These are phyloP conservation scores for Istiophorus platypterus DNA, from an alignment of 2,113 vertebrate species.

Conservation along the genomic window DNA sequence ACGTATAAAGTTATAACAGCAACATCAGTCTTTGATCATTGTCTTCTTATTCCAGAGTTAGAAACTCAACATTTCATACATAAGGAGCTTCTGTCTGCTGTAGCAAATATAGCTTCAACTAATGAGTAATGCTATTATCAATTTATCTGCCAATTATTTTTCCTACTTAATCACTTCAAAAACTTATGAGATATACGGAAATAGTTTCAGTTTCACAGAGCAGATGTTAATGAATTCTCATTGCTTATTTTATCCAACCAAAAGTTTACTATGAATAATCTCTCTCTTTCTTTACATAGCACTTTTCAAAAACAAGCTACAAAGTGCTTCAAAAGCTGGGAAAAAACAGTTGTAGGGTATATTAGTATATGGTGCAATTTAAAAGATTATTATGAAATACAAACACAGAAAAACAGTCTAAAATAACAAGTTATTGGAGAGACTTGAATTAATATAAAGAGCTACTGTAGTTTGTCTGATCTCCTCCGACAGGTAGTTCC, in stretches of 20 bases:
- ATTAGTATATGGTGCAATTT: neutral
- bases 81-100: neutral
- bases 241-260: neutral
- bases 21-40: neutral
- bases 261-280: neutral
- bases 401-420: no score
- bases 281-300: neutral
- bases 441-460: neutral
- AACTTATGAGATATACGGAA: no score
- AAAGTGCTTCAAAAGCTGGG: neutral
- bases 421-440: neutral
- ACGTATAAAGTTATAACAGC: neutral
- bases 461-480: neutral
- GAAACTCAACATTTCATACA: neutral
- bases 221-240: neutral
- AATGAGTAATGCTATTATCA: neutral
- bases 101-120: neutral
- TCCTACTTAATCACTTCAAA: no score
- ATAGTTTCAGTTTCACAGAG: neutral
- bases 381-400: neutral
- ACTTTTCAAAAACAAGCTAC: neutral
- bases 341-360: neutral
- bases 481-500: neutral
- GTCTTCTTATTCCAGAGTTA: neutral
- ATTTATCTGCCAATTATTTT: no score